Conservation (phyloP, 1,140 invertebrate genomes). For the Lepidurus couesii region DNA sequence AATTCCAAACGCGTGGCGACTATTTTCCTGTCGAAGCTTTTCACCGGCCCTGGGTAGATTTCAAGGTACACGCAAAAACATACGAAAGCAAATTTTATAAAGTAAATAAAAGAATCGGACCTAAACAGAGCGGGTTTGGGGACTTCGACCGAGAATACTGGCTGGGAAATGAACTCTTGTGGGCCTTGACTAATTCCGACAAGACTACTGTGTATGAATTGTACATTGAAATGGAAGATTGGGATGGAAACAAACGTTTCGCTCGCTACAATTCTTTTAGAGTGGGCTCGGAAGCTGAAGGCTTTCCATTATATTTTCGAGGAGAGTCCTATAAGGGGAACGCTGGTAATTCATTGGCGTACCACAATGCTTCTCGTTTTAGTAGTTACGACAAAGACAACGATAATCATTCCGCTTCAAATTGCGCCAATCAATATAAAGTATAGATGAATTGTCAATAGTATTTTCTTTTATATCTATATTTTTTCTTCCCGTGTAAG, state of each 20-base stretch:
- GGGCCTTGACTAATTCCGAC: background rate
- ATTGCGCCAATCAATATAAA: background rate
- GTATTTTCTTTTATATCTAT: background rate
- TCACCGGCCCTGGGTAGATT: background rate
- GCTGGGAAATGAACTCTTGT: background rate
- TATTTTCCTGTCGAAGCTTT: background rate
- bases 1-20: background rate
- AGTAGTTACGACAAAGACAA: constrained; percentile 56
- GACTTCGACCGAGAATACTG: background rate
- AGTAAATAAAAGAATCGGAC: background rate
- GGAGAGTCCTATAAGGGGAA: constrained; percentile 52
- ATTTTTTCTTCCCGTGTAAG: background rate
- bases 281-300: constrained; percentile 47
- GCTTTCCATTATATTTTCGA: constrained; percentile 47
- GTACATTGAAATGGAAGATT: background rate
- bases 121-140: background rate
- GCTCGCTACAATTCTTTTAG: constrained; percentile 36
- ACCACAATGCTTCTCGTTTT: constrained; percentile 54
- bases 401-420: constrained; percentile 47
- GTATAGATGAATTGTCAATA: background rate
- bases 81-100: background rate
- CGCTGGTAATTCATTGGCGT: constrained; percentile 52
- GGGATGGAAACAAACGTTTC: background rate
- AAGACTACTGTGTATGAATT: background rate
- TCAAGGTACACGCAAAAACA: background rate